Evolutionary conservation across 1,140 invertebrate genomes (phyloP), one percentile per base, ranked within the genome.

Genomic region (Heliothis subflexa): DNA sequence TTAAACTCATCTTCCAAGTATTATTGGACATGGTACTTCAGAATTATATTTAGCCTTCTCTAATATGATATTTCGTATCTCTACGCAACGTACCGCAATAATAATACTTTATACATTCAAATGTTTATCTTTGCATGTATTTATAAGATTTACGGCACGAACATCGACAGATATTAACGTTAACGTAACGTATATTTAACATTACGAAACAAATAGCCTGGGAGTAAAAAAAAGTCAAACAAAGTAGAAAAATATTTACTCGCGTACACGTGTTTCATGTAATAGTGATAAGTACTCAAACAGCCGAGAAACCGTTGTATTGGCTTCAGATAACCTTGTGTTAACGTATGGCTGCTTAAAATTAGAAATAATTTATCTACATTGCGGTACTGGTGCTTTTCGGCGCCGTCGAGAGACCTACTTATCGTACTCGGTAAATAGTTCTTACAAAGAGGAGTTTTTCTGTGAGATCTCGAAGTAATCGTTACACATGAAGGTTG

Each of bases 241-340:
- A 71, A 71, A 55, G 49, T 54, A 49, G 50, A 71, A 71, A 71
- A 71, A 71, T 71, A 71, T 71, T 71, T 71, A 71, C 68, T 71
- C 14, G 50, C n/a, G 68, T 71, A 55, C 68, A 71, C 68, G 68
- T 71, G 68, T 71, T 71, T 71, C 68, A 71, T 71, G 68, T 71
- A 54, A 71, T 54, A 52, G 68, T 71, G 68, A 71, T 71, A 71
- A 71, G 68, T 71, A 55, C 45, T 50, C 50, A 71, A 71, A 71
- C 68, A 71, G 40, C 40, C 49, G 68, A 71, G 68, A 52, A 71
- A 71, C 50, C 21, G 50, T 71, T 70, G 66, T 70, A 52, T 70
- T 25, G 66, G 66, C 25, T 52, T 61, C 50, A 68, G 61, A 68
- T 75, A 75, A 75, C 72, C 72, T 62, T 75, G 72, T 62, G 54